Conservation (phyloP, 2,888 invertebrate genomes). For the Anthrax anthrax region DNA sequence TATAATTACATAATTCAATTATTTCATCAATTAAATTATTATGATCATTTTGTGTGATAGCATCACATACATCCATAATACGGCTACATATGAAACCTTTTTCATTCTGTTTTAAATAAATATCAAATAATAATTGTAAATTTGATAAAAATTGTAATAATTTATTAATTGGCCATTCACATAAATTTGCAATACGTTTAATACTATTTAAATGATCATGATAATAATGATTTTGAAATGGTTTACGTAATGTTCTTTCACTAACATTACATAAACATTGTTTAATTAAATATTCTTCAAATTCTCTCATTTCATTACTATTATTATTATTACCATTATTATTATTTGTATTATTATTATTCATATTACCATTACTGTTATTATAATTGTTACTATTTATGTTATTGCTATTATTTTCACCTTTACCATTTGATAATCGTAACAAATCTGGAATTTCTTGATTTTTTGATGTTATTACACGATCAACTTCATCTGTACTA, state of each 20-base stretch:
- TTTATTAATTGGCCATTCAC: constrained; percentile 51
- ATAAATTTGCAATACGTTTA: constrained; percentile 26
- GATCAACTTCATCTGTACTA: constrained; percentile 12
- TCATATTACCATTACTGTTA: neutral
- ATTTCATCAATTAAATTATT: constrained; percentile 67
- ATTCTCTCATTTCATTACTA: constrained; percentile 30
- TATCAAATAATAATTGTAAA: constrained; percentile 67
- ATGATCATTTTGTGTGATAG: constrained; percentile 63
- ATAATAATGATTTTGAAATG: constrained; percentile 48
- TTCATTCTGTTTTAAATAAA: constrained; percentile 70
- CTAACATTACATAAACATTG: constrained; percentile 68
- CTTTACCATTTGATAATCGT: constrained; percentile 2
- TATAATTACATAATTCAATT: constrained; percentile 60
- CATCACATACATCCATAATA: constrained; percentile 66
- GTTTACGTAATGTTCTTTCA: constrained; percentile 52
- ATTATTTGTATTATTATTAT: constrained; percentile 1
- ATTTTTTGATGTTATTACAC: neutral
- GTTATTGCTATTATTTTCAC: neutral
- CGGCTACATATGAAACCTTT: constrained; percentile 69
- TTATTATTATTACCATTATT: neutral
- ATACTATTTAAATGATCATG: no score
- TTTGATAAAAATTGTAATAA: constrained; percentile 68
- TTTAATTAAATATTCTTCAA: constrained; percentile 42
- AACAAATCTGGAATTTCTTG: constrained; percentile 11
- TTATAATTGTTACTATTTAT: neutral